Evolutionary conservation across 2,113 vertebrate species (phyloP).

Genomic region (Caranx ignobilis): DNA sequence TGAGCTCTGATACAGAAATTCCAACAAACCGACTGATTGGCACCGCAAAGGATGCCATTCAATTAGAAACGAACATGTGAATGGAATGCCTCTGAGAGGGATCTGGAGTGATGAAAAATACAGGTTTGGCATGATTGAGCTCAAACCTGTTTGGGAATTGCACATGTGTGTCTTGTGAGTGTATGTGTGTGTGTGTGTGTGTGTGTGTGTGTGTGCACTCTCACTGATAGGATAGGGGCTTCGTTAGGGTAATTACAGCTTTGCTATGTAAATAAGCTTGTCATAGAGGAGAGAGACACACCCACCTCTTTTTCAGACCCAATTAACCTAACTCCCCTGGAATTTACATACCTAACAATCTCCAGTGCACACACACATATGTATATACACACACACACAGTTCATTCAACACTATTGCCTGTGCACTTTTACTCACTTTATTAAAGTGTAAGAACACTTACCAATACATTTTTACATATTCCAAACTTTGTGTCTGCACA

Average conservation of each 20-base stretch:
- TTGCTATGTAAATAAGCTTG: slow-evolving; percentile 84
- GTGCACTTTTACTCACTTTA: slow-evolving; percentile 35
- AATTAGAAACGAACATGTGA: slow-evolving; percentile 82
- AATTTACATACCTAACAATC: slow-evolving; percentile 78
- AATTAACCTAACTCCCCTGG: slow-evolving; percentile 84
- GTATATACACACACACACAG: slow-evolving; percentile 12
- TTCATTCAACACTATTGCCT: slow-evolving; percentile 15
- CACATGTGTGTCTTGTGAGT: slow-evolving; percentile 44
- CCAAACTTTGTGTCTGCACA: slow-evolving; percentile 36
- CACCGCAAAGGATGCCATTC: slow-evolving; percentile 76
- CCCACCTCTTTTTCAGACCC: slow-evolving; percentile 82
- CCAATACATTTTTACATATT: not conserved
- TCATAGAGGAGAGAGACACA: slow-evolving; percentile 80
- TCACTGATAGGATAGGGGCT: slow-evolving; percentile 75
- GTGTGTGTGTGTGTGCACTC: slow-evolving; percentile 39
- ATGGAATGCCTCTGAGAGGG: slow-evolving; percentile 70
- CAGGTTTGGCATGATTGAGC: slow-evolving; percentile 80
- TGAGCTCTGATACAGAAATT: slow-evolving; percentile 70
- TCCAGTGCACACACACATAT: slow-evolving; percentile 40
- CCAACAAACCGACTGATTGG: slow-evolving; percentile 81
- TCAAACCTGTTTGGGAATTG: slow-evolving; percentile 70
- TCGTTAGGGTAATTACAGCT: slow-evolving; percentile 84
- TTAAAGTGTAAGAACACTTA: slow-evolving; percentile 25
- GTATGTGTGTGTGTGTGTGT: slow-evolving; percentile 36
- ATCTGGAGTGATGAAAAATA: slow-evolving; percentile 80